Conservation (phyloP, 2,888 invertebrate species). For the Cancer borealis region DNA sequence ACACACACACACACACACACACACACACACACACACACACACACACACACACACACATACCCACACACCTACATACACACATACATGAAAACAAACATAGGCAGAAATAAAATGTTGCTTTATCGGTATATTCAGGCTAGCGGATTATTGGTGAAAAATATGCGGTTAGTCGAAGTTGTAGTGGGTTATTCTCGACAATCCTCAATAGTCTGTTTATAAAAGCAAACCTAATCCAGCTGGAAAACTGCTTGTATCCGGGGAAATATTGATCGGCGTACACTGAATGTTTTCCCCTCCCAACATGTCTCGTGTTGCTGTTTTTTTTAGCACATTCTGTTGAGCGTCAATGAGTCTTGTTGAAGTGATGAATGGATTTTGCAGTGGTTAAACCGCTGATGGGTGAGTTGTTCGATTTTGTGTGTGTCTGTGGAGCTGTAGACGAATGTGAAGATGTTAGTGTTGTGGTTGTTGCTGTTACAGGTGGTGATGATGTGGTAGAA, state of each 20-base stretch:
- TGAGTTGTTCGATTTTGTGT: background rate
- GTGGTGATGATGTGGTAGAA: background rate
- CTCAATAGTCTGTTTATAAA: slow-evolving; percentile 1
- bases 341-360: background rate
- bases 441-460: background rate
- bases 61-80: background rate
- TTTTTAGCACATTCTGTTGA: background rate
- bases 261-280: background rate
- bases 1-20: slow-evolving; percentile 15
- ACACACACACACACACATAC: slow-evolving; percentile 10
- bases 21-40: slow-evolving; percentile 2
- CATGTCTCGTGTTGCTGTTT: background rate
- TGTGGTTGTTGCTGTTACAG: background rate
- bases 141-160: slow-evolving; percentile 9
- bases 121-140: slow-evolving; percentile 27
- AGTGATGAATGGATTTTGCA: background rate
- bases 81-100: background rate
- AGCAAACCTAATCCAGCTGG: background rate
- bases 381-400: background rate
- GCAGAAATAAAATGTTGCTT: background rate
- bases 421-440: background rate
- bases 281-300: background rate
- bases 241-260: background rate
- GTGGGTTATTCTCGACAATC: slow-evolving; percentile 23
- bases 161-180: background rate